Conservation (phyloP, 2,113 vertebrate genomes). For the Melanerpes aurifrons region DNA sequence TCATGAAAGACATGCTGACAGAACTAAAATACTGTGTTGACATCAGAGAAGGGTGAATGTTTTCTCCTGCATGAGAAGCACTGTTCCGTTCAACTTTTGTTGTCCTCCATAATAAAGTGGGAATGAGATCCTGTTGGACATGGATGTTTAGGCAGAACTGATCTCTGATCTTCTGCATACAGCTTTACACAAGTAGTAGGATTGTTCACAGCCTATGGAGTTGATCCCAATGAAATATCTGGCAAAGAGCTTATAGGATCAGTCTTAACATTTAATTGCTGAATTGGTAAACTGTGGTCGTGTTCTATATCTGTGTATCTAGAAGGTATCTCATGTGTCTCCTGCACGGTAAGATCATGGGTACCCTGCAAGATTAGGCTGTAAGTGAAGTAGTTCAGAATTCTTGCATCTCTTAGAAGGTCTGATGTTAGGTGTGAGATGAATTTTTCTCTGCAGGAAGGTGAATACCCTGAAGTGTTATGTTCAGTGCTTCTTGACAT, state of each 20-base stretch:
- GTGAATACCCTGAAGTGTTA: not conserved
- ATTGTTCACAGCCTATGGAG: not conserved
- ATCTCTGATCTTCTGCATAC: not conserved
- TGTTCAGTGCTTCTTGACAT: not conserved
- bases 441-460: not conserved
- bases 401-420: not conserved
- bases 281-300: not conserved
- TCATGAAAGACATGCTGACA: rapidly evolving
- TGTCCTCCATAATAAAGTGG: not conserved
- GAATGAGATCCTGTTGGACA: not conserved
- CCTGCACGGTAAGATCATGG: not conserved
- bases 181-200: not conserved
- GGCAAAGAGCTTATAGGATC: not conserved
- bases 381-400: not conserved
- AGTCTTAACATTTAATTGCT: not conserved
- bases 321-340: rapidly evolving
- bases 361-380: not conserved
- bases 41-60: not conserved
- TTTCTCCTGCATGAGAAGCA: not conserved
- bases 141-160: not conserved
- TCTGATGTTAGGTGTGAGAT: not conserved
- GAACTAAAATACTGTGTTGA: rapidly evolving
- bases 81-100: not conserved
- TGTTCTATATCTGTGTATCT: not conserved
- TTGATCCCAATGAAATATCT: not conserved